A percentile compares a stretch with the other conserved stretches of the same genome.
phyloP scores from a whole-genome alignment of 2,797 vertebrate species.

The Mareca penelope region DNA sequence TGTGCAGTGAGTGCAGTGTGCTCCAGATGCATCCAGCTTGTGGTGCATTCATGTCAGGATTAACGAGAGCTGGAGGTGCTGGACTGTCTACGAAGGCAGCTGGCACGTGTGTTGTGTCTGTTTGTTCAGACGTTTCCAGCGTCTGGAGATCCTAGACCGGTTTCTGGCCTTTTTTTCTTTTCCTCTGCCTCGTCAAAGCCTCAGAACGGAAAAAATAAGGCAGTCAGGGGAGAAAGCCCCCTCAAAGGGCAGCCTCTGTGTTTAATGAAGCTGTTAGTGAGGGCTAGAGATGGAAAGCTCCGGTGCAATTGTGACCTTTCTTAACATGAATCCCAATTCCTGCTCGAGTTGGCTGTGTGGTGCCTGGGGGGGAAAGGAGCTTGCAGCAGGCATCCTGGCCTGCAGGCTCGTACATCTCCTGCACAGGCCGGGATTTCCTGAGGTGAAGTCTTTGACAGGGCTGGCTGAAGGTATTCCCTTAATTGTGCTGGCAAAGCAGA shows the following conservation, averaged over 20 bases:
- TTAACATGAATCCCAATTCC: not conserved
- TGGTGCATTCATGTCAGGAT: not conserved
- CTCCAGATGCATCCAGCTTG: not conserved
- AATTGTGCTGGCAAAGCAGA: not conserved
- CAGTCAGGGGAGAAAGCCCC: not conserved
- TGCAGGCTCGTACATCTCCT: not conserved
- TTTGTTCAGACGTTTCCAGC: not conserved
- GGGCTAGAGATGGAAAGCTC: not conserved
- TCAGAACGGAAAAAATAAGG: not conserved
- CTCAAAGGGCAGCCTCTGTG: not conserved
- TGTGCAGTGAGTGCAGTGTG: accelerated
- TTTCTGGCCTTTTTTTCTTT: not conserved
- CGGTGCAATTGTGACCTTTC: not conserved
- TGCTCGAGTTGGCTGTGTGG: not conserved
- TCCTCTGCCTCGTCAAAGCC: not conserved
- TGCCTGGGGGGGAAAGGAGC: not conserved
- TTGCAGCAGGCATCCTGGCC: not conserved
- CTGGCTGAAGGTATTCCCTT: not conserved
- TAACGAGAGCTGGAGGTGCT: not conserved
- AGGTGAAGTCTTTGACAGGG: not conserved
- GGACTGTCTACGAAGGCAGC: not conserved
- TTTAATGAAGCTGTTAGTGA: not conserved
- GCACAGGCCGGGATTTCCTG: not conserved
- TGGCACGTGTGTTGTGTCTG: not conserved
- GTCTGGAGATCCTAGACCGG: not conserved